Base-by-base conservation (phyloP, 2,888 invertebrate species). In the Leptopilina drosophilae region DNA sequence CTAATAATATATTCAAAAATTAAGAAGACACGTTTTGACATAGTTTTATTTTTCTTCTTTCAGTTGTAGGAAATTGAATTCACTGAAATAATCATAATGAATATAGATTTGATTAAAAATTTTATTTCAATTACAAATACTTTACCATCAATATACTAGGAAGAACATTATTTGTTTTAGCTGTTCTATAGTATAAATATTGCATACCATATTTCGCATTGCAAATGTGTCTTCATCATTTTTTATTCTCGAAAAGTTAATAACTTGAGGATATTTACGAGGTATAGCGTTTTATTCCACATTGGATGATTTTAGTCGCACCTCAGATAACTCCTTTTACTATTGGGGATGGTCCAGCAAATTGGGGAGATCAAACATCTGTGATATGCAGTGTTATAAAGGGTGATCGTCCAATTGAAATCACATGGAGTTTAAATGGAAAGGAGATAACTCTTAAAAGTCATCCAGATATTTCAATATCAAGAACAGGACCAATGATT, bases 351-450 rank as follows among this genome's bases (percentile, higher is more conserved):
- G 95, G 96, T 85, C 94, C 96, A 82, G 95, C 96, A 66, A 96
- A 96, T 88, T 95, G 95, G 84, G 96, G 96, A 53, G 96, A 96
- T 82, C 94, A 95, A 80, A 95, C 96, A 80, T 96, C 95, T 82
- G 94, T 96, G 3, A 94, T 94, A 78, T 97, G 96, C 90, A 94
- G 95, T 26, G 95, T 95, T 56, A 94, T 94, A 84, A 95, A 96
- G 91, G 96, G 97, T 40, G 97, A 97, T 90, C 90, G 95, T 82
- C 97, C 97, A 1, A 93, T 97, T 77, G 94, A 94, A 78, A 90
- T 91, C 56, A 80, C 84, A 12, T 91, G 91, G 93, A 91, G 89
- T 1, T 88, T 92, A 76, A 92, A 93, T 82, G 90, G 91, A 77
- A 87, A 88, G 77, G 85, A 90, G 12, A 88, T 93, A 78, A 85